These are phyloP conservation scores for Saturnia japonica DNA, from an alignment of 2,888 invertebrate species.

Conservation along the genomic window DNA sequence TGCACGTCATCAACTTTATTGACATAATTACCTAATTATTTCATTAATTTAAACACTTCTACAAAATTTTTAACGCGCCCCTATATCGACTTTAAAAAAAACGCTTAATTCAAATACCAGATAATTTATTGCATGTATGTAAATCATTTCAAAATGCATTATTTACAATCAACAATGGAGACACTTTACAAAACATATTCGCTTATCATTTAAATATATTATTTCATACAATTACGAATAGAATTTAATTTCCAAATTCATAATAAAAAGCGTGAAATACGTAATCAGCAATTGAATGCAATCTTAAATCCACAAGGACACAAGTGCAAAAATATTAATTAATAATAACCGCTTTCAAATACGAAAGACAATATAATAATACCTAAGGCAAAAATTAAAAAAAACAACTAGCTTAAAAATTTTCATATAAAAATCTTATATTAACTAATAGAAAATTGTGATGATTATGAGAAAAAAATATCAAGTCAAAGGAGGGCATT, in stretches of 20 bases:
- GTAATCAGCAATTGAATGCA: conserved; percentile 65
- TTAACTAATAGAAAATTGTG: conserved; percentile 80
- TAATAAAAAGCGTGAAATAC: conserved; percentile 73
- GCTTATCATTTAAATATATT: conserved; percentile 49
- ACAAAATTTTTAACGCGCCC: conserved; percentile 50
- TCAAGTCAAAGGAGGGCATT: conserved; percentile 74
- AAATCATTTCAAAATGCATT: conserved; percentile 77
- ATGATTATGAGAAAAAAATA: conserved; percentile 67
- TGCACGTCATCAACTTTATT: conserved; percentile 81
- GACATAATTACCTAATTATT: too few relatives aligned
- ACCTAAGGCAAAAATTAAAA: conserved; percentile 72
- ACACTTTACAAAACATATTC: conserved; percentile 72
- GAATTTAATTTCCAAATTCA: conserved; percentile 64
- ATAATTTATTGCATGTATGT: conserved; percentile 78
- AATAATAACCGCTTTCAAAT: conserved; percentile 75
- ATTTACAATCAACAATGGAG: conserved; percentile 80
- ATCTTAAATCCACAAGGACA: conserved; percentile 79
- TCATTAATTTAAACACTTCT: conserved; percentile 38
- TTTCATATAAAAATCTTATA: conserved; percentile 77
- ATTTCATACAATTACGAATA: conserved; percentile 69
- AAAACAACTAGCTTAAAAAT: conserved; percentile 78
- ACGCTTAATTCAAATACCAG: conserved; percentile 70
- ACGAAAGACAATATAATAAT: conserved; percentile 74
- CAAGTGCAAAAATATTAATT: conserved; percentile 78
- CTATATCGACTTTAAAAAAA: conserved; percentile 63